phyloP scores from a whole-genome alignment of 2,888 invertebrate species.

The Pocota personata region DNA sequence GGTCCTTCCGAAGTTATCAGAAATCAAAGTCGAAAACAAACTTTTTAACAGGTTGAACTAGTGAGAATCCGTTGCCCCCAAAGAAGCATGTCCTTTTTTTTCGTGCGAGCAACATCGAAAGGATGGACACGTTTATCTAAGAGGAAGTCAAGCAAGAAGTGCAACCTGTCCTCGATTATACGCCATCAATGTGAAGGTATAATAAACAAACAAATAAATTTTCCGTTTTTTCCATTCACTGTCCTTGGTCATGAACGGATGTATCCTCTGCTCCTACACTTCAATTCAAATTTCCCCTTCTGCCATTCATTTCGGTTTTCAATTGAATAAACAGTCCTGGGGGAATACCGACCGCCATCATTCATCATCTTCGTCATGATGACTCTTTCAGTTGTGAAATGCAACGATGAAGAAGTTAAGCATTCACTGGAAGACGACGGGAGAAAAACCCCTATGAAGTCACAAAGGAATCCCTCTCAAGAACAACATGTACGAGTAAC shows the following conservation, averaged over 20 bases:
- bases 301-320: constrained; percentile 68
- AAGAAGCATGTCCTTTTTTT: constrained; percentile 41
- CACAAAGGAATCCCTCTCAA: constrained; percentile 10
- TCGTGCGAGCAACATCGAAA: not conserved
- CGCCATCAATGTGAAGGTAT: constrained; percentile 23
- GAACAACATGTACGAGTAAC: constrained; percentile 9
- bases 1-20: constrained; percentile 28
- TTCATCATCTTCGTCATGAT: constrained; percentile 58
- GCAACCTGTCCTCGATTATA: constrained; percentile 45
- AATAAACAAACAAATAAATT: constrained; percentile 44
- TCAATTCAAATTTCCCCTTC: constrained; percentile 50
- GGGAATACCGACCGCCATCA: constrained; percentile 40
- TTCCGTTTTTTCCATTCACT: constrained; percentile 33
- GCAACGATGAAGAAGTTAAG: constrained; percentile 37
- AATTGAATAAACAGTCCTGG: constrained; percentile 67
- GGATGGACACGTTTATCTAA: constrained; percentile 21
- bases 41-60: constrained; percentile 56
- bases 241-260: constrained; percentile 50
- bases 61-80: constrained; percentile 16
- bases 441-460: not conserved
- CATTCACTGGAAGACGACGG: not conserved
- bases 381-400: constrained; percentile 10
- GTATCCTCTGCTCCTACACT: not conserved
- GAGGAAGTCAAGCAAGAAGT: constrained; percentile 48
- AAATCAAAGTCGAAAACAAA: constrained; percentile 67